Base-by-base conservation (phyloP, 2,888 invertebrate species). In the Mystacides longicornis region DNA sequence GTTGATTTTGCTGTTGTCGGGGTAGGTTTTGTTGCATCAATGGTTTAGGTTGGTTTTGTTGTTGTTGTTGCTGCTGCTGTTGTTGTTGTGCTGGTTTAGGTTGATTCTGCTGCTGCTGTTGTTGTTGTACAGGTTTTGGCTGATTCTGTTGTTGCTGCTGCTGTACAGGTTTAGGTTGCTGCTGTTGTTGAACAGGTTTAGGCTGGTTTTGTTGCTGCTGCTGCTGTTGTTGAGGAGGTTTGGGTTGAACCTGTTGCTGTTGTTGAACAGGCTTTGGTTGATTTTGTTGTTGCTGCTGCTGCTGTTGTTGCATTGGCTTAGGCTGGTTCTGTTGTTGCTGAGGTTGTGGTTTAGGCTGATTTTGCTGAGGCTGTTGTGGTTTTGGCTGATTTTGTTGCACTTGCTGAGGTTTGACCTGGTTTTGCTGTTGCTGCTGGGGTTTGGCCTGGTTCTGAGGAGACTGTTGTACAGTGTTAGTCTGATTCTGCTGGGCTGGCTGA, bases 1-100 rank as follows among this genome's bases (percentile, higher is more conserved):
- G 57, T 19, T 54, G 50, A 9, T 50, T 49, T 19, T 37, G 56
- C 23, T 23, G 49, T 20, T 23, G 50, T 5, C 46, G 51, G 14
- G 52, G 56, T 14, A 31, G 47, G n/a, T n/a, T n/a, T n/a, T n/a
- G n/a, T n/a, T n/a, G n/a, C 45, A 42, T 47, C 4, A n/a, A 9
- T 45, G 18, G 45, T 3, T 18, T 50, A 7, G 22, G 50, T 31
- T 7, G 23, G 49, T 37, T 54, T 18, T 33, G 48, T 21, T 54
- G 54, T 23, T 52, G 54, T 7, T 42, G 22, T 18, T 49, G 33
- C 23, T 42, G 51, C 18, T 51, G 37, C 9, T 46, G 33, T 33
- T 52, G 33, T 16, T 37, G 54, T 20, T 33, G 22, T 4, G 11
- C 11, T 2, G 18, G 23, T 31, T 46, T 46, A 18, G 21, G 19